These are phyloP conservation scores for Tetraodon nigroviridis DNA, from an alignment of 2,113 vertebrate species.

Conservation along the genomic window DNA sequence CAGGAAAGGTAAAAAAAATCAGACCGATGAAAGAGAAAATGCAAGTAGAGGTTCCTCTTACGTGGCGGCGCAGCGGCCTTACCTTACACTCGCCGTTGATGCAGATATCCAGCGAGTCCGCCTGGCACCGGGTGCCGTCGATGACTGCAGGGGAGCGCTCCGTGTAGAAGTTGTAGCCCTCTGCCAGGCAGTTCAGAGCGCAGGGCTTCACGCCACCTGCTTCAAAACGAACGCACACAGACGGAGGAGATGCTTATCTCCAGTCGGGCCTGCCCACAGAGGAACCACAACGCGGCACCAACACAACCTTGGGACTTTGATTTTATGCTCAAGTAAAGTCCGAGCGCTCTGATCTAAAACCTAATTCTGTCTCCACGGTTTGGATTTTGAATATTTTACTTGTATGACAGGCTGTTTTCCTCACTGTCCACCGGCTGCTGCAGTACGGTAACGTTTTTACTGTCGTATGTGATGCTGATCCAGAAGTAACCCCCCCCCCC, in stretches of 20 bases:
- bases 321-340: too few relatives aligned
- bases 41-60: neutral
- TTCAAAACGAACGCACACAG: constrained; percentile 20
- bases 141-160: constrained; percentile 94
- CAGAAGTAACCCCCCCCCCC: too few relatives aligned
- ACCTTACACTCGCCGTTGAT: constrained; percentile 99
- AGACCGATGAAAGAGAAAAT: neutral
- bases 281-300: constrained; percentile 14
- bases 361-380: constrained; percentile 46
- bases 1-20: too few relatives aligned
- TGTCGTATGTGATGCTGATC: too few relatives aligned
- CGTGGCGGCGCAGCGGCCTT: constrained; percentile 11
- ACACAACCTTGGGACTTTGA: neutral
- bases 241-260: constrained; percentile 3
- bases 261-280: constrained; percentile 14
- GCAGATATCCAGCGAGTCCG: constrained; percentile 96
- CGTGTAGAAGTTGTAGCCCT: constrained; percentile 99
- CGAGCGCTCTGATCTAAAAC: too few relatives aligned
- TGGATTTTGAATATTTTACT: too few relatives aligned
- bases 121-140: constrained; percentile 94
- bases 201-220: constrained; percentile 95
- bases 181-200: constrained; percentile 95
- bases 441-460: too few relatives aligned
- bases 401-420: too few relatives aligned
- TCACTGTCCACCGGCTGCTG: too few relatives aligned